Evolutionary conservation across 2,888 invertebrate genomes (phyloP), one percentile per base, ranked within the genome.

Genomic region (Tinea semifulvella): DNA sequence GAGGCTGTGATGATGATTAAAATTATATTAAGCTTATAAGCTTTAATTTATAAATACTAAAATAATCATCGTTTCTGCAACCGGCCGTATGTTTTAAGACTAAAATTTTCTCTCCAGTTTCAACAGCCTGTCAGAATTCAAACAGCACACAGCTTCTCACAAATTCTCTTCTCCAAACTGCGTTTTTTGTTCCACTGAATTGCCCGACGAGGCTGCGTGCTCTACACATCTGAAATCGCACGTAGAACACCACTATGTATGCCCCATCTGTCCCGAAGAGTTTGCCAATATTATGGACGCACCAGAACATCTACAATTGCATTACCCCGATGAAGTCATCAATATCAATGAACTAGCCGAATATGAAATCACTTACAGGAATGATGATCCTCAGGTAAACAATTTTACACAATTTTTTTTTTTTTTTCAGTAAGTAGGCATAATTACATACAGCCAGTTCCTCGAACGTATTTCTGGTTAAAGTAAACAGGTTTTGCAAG

Each of bases 31-130:
- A n/a, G n/a, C n/a, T n/a, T n/a, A n/a, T n/a, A n/a, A n/a, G n/a
- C n/a, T n/a, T n/a, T n/a, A n/a, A n/a, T n/a, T n/a, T n/a, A n/a
- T n/a, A n/a, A n/a, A n/a, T n/a, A n/a, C n/a, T n/a, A n/a, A n/a
- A n/a, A n/a, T n/a, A n/a, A n/a, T n/a, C n/a, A n/a, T n/a, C n/a
- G n/a, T n/a, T n/a, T n/a, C n/a, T n/a, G n/a, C n/a, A n/a, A n/a
- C n/a, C n/a, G n/a, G n/a, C n/a, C n/a, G n/a, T n/a, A n/a, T n/a
- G n/a, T n/a, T n/a, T n/a, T n/a, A n/a, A n/a, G n/a, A n/a, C n/a
- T n/a, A n/a, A n/a, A n/a, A n/a, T n/a, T n/a, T n/a, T n/a, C 14
- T 25, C 60, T 63, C 16, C 57, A 79, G 79, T 56, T 77, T 74
- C 50, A 49, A 60, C 51, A 53, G 65, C 31, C 69, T 70, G 52